Conservation (phyloP, 1,140 invertebrate species). For the Zeugodacus cucurbitae region DNA sequence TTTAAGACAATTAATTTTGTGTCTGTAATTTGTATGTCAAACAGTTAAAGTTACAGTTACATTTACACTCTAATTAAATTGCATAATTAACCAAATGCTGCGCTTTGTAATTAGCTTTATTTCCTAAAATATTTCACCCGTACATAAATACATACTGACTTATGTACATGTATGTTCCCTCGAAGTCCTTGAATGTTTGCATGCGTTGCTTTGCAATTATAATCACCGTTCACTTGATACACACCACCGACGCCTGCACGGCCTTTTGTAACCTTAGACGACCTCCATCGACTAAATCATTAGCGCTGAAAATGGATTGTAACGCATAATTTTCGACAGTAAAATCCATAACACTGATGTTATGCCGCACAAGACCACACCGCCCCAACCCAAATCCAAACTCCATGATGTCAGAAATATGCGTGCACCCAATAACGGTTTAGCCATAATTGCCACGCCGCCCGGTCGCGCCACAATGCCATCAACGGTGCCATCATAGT, state of each 20-base stretch:
- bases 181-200: background rate
- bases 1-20: too few species aligned
- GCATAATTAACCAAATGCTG: too few species aligned
- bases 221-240: background rate
- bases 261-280: background rate
- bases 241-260: background rate
- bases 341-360: slow-evolving; percentile 87
- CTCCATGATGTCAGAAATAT: slow-evolving; percentile 84
- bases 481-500: slow-evolving; percentile 74
- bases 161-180: background rate
- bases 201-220: background rate
- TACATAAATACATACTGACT: background rate
- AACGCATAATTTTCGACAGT: slow-evolving; percentile 89
- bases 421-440: slow-evolving; percentile 71
- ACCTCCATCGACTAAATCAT: slow-evolving; percentile 69
- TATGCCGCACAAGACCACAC: slow-evolving; percentile 80
- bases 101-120: background rate
- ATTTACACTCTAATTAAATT: too few species aligned
- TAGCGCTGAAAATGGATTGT: slow-evolving; percentile 81
- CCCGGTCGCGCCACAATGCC: slow-evolving; percentile 73
- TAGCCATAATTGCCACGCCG: slow-evolving; percentile 60
- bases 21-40: too few species aligned
- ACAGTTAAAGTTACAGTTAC: too few species aligned
- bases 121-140: background rate
- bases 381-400: slow-evolving; percentile 83